A percentile compares a stretch with the other conserved stretches of the same genome.
These are phyloP conservation scores for Hemibagrus wyckioides DNA, from an alignment of 2,113 vertebrate genomes.

Conservation along the genomic window DNA sequence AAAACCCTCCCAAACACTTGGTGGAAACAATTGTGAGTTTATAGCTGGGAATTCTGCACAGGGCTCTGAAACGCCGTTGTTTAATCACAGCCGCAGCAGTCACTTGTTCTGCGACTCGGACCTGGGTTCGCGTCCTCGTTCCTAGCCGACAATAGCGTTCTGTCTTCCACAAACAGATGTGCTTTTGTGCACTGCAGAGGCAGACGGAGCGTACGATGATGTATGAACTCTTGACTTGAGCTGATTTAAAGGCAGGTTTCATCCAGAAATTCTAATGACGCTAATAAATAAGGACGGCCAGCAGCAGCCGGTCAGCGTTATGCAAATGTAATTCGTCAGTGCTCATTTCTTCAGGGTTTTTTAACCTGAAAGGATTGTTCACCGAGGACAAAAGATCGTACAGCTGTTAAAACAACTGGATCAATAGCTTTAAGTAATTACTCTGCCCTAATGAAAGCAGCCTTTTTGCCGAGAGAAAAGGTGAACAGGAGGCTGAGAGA, in stretches of 20 bases:
- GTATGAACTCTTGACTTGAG: conserved; percentile 2
- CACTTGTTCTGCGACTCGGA: neutral
- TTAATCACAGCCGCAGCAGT: neutral
- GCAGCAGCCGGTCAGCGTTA: conserved; percentile 1
- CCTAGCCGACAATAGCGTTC: conserved; percentile 18
- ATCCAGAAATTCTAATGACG: neutral
- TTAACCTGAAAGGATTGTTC: neutral
- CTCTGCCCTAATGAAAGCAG: conserved; percentile 10
- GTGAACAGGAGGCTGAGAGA: neutral
- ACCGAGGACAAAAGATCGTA: neutral
- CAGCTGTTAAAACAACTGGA: conserved; percentile 37
- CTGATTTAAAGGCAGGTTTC: conserved; percentile 22
- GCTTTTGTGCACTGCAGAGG: conserved; percentile 2
- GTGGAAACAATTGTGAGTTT: neutral
- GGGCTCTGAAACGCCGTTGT: conserved; percentile 5
- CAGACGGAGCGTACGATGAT: neutral
- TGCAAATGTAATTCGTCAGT: conserved; percentile 25
- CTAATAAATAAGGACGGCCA: neutral
- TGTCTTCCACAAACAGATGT: conserved; percentile 22
- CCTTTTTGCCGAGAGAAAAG: neutral
- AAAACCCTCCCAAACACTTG: neutral
- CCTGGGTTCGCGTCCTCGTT: conserved; percentile 24
- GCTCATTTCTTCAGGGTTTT: conserved; percentile 3
- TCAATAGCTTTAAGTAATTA: conserved; percentile 48
- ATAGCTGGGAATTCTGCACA: conserved; percentile 13